Conservation (phyloP, 2,797 vertebrate species). For the Etheostoma nigrum region DNA sequence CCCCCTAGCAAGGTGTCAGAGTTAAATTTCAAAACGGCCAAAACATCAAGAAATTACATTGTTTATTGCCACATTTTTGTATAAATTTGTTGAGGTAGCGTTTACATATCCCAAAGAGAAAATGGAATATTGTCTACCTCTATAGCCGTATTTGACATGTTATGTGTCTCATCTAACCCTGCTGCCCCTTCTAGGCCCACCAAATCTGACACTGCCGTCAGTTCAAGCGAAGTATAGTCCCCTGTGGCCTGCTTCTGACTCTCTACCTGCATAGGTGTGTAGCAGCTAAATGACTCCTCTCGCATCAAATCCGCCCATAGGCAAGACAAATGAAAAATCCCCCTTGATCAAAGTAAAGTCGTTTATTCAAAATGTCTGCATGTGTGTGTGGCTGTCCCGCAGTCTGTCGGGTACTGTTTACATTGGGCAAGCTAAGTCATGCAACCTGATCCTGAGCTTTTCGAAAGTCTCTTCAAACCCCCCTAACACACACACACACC, state of each 20-base stretch:
- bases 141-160: constrained; percentile 6
- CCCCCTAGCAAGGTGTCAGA: constrained; percentile 61
- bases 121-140: constrained; percentile 18
- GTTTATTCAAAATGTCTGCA: constrained; percentile 48
- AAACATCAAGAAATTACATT: constrained; percentile 37
- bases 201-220: constrained; percentile 51
- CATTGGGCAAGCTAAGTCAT: constrained; percentile 76
- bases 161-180: constrained; percentile 13
- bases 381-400: constrained; percentile 25
- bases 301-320: constrained; percentile 16
- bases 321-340: constrained; percentile 50
- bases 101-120: constrained; percentile 22
- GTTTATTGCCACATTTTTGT: constrained; percentile 20
- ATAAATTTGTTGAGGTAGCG: not conserved
- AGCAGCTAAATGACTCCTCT: constrained; percentile 51
- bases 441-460: constrained; percentile 77
- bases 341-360: constrained; percentile 56
- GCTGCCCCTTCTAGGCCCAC: constrained; percentile 35
- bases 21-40: constrained; percentile 71
- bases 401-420: constrained; percentile 73
- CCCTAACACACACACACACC: constrained; percentile 54
- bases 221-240: constrained; percentile 54
- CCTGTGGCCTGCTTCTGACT: constrained; percentile 51
- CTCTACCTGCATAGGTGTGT: constrained; percentile 59
- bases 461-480: constrained; percentile 41